A percentile compares a stretch with the other conserved stretches of the same genome.
phyloP scores from a whole-genome alignment of 2,113 vertebrate species.

The Symphodus melops region DNA sequence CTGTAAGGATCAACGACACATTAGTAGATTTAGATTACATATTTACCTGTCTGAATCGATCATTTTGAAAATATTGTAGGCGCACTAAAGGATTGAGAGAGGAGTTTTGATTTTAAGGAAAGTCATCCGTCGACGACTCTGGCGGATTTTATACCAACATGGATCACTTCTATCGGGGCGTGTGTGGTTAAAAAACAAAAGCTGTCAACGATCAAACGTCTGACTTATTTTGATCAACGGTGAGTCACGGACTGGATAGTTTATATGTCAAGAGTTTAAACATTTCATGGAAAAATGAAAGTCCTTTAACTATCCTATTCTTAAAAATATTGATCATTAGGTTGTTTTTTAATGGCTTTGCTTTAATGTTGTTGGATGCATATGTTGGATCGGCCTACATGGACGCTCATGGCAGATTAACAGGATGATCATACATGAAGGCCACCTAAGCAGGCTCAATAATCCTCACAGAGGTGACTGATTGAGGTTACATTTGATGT shows the following conservation, averaged over 20 bases:
- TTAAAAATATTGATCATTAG: no score
- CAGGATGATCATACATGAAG: no score
- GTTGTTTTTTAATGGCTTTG: neutral
- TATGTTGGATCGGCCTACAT: no score
- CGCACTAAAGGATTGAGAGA: neutral
- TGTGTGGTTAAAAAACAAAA: slow-evolving; percentile 9
- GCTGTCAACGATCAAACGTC: neutral
- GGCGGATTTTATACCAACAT: slow-evolving; percentile 40
- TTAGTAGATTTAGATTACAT: neutral
- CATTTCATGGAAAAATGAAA: no score
- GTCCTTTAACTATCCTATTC: no score
- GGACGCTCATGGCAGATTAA: no score
- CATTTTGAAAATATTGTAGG: neutral
- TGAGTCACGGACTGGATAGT: neutral
- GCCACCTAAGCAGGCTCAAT: no score
- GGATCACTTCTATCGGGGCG: slow-evolving; percentile 25
- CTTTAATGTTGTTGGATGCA: no score
- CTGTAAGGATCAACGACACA: neutral
- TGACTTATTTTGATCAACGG: neutral
- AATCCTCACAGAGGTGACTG: no score
- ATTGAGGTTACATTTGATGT: no score
- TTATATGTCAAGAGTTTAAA: no score
- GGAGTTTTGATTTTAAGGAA: slow-evolving; percentile 14
- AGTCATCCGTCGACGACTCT: slow-evolving; percentile 1
- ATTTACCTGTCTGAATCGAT: fast-evolving